Conservation (phyloP, 2,888 invertebrate genomes). For the Eupeodes latifasciatus region DNA sequence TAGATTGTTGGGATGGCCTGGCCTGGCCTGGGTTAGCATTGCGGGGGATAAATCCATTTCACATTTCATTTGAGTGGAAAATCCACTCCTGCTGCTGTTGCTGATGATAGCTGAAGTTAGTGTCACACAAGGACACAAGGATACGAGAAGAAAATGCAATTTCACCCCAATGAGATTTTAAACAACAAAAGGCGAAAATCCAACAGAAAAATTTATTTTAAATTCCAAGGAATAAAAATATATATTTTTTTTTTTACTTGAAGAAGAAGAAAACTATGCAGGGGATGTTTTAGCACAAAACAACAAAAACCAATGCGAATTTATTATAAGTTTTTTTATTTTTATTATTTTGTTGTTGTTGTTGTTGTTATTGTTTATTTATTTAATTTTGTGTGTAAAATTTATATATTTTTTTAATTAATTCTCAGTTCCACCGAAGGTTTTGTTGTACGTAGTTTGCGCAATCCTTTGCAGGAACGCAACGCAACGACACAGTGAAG, state of each 20-base stretch:
- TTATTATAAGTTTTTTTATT: constrained; percentile 55
- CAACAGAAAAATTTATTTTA: background rate
- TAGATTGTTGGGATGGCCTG: constrained; percentile 13
- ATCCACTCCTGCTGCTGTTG: background rate
- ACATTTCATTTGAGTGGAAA: constrained; percentile 55
- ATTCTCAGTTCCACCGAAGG: constrained; percentile 42
- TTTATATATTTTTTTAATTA: constrained; percentile 61
- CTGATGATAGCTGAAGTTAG: background rate
- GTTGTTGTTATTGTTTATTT: constrained; percentile 1
- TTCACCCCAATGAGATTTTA: constrained; percentile 66
- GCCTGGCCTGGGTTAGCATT: constrained; percentile 25
- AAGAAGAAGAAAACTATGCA: background rate
- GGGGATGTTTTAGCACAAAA: constrained; percentile 37
- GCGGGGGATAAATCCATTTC: constrained; percentile 55
- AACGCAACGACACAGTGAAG: constrained; percentile 20
- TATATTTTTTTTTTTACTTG: background rate
- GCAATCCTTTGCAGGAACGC: constrained; percentile 8
- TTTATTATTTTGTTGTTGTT: constrained; percentile 17
- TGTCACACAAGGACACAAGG: constrained; percentile 46
- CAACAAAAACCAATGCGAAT: constrained; percentile 27
- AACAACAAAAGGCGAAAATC: constrained; percentile 51
- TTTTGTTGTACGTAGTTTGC: constrained; percentile 21
- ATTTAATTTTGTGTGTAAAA: constrained; percentile 26
- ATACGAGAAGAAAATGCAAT: constrained; percentile 61
- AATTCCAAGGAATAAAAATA: constrained; percentile 30